Conservation (phyloP, 2,113 vertebrate genomes). For the Festucalex cinctus region DNA sequence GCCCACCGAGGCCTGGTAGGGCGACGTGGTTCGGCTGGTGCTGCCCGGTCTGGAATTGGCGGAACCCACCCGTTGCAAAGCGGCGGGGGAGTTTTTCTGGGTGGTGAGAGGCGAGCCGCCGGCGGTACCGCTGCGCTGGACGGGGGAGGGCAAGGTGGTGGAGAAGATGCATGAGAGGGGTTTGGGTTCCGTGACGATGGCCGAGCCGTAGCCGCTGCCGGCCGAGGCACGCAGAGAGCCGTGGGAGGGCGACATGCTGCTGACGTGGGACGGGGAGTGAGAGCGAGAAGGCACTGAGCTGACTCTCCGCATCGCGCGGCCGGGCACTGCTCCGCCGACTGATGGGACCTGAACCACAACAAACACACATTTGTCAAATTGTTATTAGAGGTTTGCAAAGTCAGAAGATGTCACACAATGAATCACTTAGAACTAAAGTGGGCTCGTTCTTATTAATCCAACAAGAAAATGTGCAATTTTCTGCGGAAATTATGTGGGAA, state of each 20-base stretch:
- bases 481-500: no score
- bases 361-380: background rate
- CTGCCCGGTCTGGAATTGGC: conserved; percentile 71
- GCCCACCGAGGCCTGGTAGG: conserved; percentile 71
- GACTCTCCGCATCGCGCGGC: conserved; percentile 87
- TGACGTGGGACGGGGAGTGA: conserved; percentile 88
- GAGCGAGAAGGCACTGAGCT: conserved; percentile 93
- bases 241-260: conserved; percentile 83
- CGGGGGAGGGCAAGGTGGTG: conserved; percentile 82
- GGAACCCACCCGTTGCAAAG: conserved; percentile 80
- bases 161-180: conserved; percentile 80
- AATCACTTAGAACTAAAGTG: no score
- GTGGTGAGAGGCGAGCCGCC: conserved; percentile 74
- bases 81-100: conserved; percentile 82
- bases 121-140: conserved; percentile 65
- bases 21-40: conserved; percentile 71
- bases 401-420: no score
- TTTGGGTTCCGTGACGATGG: conserved; percentile 79
- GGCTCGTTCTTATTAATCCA: no score
- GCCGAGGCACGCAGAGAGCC: conserved; percentile 83
- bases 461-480: no score
- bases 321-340: conserved; percentile 56
- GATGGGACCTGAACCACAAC: conserved; percentile 63
- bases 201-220: conserved; percentile 83
- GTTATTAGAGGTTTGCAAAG: no score